Evolutionary conservation across 92 coral and sea anemone species (phyloP), one percentile per base, ranked within the genome.

Genomic region (Metridium senile): DNA sequence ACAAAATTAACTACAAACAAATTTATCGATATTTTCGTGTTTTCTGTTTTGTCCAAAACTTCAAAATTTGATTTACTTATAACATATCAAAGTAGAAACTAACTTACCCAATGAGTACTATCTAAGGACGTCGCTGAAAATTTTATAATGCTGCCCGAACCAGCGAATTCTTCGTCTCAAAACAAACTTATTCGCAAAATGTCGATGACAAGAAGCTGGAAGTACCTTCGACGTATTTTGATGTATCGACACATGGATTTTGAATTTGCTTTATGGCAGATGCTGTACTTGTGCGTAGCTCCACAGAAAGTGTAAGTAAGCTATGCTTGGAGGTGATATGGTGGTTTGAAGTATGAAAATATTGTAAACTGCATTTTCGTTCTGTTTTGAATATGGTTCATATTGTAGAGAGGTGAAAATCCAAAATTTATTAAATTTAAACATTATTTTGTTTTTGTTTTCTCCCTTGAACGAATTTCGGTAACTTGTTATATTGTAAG

Each of bases 251-350:
- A 96, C 72, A 96, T 96, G 99, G 99, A 96, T 81, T 96, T 96
- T 79, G 99, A 96, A 77, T 96, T 93, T 86, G 99, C 99, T 39
- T 78, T 96, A 22, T 96, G 99, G 99, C 99, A 96, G 82, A 96
- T 96, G 99, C 74, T 96, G 0, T 96, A 96, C 77, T 81, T 96
- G 57, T 96, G 97, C 54, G 74, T 92, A 30, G 89, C 97, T 39
- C 99, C 99, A 10, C 89, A 93, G 74, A 96, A 93, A 92, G 97
- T 96, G 99, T 96, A 87, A 93, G 99, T 89, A 13, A 58, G n/a
- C n/a, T n/a, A n/a, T n/a, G n/a, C n/a, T n/a, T n/a, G n/a, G n/a
- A n/a, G n/a, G n/a, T n/a, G n/a, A n/a, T n/a, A n/a, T n/a, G n/a
- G n/a, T n/a, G n/a, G n/a, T n/a, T n/a, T n/a, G n/a, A n/a, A n/a